These are phyloP conservation scores for Metalampra italica DNA, from an alignment of 2,888 invertebrate genomes.

Conservation along the genomic window DNA sequence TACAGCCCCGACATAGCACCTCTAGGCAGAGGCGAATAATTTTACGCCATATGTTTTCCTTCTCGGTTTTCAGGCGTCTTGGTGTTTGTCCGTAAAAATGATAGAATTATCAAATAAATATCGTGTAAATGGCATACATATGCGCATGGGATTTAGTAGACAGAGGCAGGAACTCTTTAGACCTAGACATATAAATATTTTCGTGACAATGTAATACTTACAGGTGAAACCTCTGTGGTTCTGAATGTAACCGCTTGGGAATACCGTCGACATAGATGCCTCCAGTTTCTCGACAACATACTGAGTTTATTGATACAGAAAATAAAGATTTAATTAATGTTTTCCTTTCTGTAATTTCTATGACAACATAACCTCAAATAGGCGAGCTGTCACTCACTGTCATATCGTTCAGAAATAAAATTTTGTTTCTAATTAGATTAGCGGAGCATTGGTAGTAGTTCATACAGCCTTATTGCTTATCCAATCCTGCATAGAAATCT, in stretches of 20 bases:
- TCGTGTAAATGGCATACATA: too few relatives aligned
- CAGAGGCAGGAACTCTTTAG: too few relatives aligned
- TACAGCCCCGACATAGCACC: too few relatives aligned
- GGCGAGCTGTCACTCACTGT: constrained; percentile 5
- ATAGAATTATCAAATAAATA: too few relatives aligned
- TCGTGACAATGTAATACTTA: constrained; percentile 29
- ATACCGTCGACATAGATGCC: constrained; percentile 57
- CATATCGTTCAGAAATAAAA: neutral
- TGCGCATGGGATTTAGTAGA: too few relatives aligned
- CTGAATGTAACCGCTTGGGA: constrained; percentile 62
- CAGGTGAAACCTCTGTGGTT: constrained; percentile 59
- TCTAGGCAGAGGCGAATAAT: too few relatives aligned
- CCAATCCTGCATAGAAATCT: too few relatives aligned
- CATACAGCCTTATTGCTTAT: too few relatives aligned
- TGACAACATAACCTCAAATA: constrained; percentile 35
- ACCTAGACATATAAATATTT: neutral
- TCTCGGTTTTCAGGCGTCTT: too few relatives aligned
- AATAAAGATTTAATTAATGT: neutral
- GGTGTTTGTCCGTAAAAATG: too few relatives aligned
- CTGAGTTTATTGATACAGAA: constrained; percentile 13
- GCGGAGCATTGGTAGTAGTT: too few relatives aligned
- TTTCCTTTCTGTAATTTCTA: neutral
- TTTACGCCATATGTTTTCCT: too few relatives aligned
- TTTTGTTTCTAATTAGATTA: neutral
- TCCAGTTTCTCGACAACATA: constrained; percentile 63